These are phyloP conservation scores for Cotesia vestalis DNA, from an alignment of 1,140 invertebrate genomes.

Conservation along the genomic window DNA sequence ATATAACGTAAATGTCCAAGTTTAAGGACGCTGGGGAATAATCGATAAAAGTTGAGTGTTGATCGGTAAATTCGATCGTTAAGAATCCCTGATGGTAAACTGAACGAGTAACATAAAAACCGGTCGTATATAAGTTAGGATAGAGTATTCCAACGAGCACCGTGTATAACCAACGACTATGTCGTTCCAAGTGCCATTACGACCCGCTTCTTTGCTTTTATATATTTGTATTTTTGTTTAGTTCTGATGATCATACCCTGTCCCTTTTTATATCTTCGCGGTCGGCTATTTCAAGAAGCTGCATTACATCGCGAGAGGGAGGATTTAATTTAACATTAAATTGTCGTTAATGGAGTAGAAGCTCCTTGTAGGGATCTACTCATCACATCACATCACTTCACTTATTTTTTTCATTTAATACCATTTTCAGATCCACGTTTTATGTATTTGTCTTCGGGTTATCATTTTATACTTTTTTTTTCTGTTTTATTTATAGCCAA, in stretches of 20 bases:
- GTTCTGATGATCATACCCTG: not conserved
- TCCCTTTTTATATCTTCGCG: not conserved
- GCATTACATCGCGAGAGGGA: not conserved
- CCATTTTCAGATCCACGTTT: not conserved
- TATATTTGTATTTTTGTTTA: conserved; percentile 8
- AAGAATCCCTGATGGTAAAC: conserved; percentile 16
- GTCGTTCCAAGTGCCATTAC: conserved; percentile 25
- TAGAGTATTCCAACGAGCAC: too few relatives aligned
- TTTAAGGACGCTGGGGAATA: conserved; percentile 17
- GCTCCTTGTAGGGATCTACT: not conserved
- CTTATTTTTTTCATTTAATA: not conserved
- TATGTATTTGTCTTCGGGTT: too few relatives aligned
- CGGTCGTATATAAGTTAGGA: conserved; percentile 14
- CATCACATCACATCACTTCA: not conserved
- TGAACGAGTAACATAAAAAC: conserved; percentile 18
- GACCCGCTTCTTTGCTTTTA: not conserved
- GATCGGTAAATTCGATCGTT: conserved; percentile 31
- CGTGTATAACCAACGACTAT: conserved; percentile 24
- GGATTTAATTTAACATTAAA: conserved; percentile 13
- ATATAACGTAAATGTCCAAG: conserved; percentile 27
- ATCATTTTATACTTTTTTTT: too few relatives aligned
- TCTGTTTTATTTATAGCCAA: too few relatives aligned
- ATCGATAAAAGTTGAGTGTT: conserved; percentile 37
- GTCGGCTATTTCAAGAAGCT: not conserved
- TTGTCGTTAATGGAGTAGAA: conserved; percentile 1